phyloP scores from a whole-genome alignment of 2,888 invertebrate genomes.

The Coenonympha arcania region DNA sequence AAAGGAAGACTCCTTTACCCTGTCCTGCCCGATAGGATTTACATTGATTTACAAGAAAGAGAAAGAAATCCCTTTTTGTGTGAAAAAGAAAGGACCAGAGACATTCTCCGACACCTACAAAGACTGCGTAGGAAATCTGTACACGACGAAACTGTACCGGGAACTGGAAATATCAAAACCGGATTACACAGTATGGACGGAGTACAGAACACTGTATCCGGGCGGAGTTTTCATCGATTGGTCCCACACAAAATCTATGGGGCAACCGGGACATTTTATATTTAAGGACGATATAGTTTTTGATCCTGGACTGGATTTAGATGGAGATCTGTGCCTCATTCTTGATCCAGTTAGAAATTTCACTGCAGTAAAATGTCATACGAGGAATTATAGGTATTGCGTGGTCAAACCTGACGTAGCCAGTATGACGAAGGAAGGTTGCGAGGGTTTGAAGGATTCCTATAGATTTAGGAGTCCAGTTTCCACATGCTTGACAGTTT shows the following conservation, averaged over 20 bases:
- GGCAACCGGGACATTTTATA: conserved; percentile 39
- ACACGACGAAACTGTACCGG: conserved; percentile 43
- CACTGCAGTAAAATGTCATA: conserved; percentile 50
- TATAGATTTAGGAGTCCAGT: conserved; percentile 50
- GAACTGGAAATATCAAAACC: conserved; percentile 42
- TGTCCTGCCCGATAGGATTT: conserved; percentile 58
- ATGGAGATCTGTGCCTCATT: conserved; percentile 53
- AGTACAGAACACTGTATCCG: conserved; percentile 56
- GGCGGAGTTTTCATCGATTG: conserved; percentile 63
- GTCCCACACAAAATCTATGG: conserved; percentile 48
- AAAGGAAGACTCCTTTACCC: background rate
- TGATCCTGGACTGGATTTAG: conserved; percentile 34
- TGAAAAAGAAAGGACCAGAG: conserved; percentile 58
- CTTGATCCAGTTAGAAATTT: conserved; percentile 47
- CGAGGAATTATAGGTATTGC: conserved; percentile 56
- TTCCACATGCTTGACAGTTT: conserved; percentile 47
- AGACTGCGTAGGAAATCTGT: conserved; percentile 57
- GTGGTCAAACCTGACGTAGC: conserved; percentile 49
- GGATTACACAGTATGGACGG: conserved; percentile 55
- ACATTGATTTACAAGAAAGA: conserved; percentile 37
- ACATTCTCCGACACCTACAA: conserved; percentile 48
- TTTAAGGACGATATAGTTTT: conserved; percentile 42
- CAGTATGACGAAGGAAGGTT: conserved; percentile 38
- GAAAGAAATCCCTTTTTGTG: conserved; percentile 43
- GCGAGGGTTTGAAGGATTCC: conserved; percentile 38